Conservation (phyloP, 2,113 vertebrate genomes). For the Dolichotis patagonum region DNA sequence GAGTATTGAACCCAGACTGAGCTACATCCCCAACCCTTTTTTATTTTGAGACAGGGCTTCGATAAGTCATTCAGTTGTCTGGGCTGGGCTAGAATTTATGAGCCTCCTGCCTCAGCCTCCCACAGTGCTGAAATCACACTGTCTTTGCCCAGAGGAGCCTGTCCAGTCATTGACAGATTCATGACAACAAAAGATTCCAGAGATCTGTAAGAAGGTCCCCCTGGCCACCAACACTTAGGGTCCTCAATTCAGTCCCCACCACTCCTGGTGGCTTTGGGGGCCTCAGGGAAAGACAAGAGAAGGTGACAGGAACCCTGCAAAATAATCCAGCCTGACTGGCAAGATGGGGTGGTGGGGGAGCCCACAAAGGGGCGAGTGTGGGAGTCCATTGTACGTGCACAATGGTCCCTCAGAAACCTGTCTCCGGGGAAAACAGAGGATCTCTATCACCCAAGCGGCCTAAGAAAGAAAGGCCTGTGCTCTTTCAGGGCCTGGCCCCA, state of each 20-base stretch:
- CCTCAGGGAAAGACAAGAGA: neutral
- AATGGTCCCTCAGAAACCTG: conserved; percentile 65
- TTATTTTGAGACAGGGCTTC: neutral
- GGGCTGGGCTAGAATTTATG: neutral
- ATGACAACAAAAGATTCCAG: neutral
- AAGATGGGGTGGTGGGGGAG: neutral
- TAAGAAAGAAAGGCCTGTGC: conserved; percentile 70
- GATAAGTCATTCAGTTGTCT: neutral
- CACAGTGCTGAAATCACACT: neutral
- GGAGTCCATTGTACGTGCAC: neutral
- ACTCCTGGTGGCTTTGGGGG: neutral
- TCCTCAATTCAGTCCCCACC: neutral
- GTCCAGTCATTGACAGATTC: neutral
- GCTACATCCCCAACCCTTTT: neutral
- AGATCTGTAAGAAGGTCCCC: neutral
- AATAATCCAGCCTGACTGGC: neutral
- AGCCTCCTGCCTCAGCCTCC: neutral
- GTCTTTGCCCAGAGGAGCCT: neutral
- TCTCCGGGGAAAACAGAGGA: conserved; percentile 37
- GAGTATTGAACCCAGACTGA: neutral
- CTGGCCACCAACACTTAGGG: neutral
- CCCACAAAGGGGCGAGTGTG: conserved; percentile 61
- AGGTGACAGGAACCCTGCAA: neutral
- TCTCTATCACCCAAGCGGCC: neutral
- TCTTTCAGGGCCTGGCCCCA: conserved; percentile 15